Evolutionary conservation across 64 coral and sea anemone species (phyloP), one percentile per base, ranked within the genome.

Genomic region (Stylophora pistillata): DNA sequence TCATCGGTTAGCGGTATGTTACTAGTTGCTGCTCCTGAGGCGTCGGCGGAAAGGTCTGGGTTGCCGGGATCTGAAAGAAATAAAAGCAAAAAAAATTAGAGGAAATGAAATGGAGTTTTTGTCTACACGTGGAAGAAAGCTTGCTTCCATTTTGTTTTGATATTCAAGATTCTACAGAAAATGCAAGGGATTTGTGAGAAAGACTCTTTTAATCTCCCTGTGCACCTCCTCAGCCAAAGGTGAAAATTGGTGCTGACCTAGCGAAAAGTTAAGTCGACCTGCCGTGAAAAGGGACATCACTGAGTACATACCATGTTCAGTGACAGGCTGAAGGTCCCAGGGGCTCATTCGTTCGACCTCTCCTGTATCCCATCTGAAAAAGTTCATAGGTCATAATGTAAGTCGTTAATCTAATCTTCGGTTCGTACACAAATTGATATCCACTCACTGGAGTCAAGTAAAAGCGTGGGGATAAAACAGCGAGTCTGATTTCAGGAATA

Each of bases 341-440:
- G 97, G 97, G 84, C 97, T 99, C 97, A 99, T 99, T 68, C 97
- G 69, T n/a, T 99, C 97, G 0, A 93, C 88, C 29, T 99, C 97
- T 21, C 97, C 97, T 6, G 97, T 99, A 30, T 99, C 97, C 97
- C 97, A 99, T 55, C 97, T 99, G 82, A 32, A 47, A 82, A 90
- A 80, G 0, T 14, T 6, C 75, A 78, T n/a, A 55, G 0, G 28
- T n/a, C 9, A 26, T 53, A 0, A 69, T 17, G 5, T 26, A 26
- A 58, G 27, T 56, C 14, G 25, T 30, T 56, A 14, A 47, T 7
- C 1, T 47, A 47, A 47, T 47, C 37, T 3, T 47, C 37, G 7
- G 37, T 47, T 47, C 3, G 0, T 47, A 47, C 37, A 47, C 0
- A 47, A 47, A 47, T 47, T 47, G 7, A 47, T 47, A 47, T 47